A percentile compares a stretch with the other conserved stretches of the same genome.
Evolutionary conservation across 2,888 invertebrate genomes (phyloP).

Genomic region (Ophonus ardosiacus): DNA sequence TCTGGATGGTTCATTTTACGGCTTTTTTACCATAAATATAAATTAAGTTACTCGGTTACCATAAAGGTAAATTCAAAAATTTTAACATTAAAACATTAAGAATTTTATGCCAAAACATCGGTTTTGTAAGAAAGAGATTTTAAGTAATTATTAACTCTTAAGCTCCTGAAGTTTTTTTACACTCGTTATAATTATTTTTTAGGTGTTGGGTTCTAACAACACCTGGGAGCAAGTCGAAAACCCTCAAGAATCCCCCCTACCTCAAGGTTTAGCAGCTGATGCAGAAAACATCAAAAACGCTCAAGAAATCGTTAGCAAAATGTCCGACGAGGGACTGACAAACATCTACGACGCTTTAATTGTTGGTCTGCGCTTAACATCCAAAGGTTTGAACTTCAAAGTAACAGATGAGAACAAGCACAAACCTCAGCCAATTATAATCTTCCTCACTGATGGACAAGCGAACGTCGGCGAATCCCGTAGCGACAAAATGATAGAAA

Average conservation of each 20-base stretch:
- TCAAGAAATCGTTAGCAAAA: slow-evolving; percentile 76
- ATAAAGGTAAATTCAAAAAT: too few relatives aligned
- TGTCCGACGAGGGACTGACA: slow-evolving; percentile 78
- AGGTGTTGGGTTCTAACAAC: slow-evolving; percentile 23
- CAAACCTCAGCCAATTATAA: slow-evolving; percentile 74
- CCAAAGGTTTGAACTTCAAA: slow-evolving; percentile 1
- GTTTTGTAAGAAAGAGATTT: too few relatives aligned
- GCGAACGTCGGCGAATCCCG: slow-evolving; percentile 69
- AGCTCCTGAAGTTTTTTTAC: too few relatives aligned
- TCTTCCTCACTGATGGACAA: slow-evolving; percentile 70
- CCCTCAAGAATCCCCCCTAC: slow-evolving; percentile 28
- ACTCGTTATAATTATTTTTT: not conserved
- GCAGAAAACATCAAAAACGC: slow-evolving; percentile 77
- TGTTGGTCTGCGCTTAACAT: slow-evolving; percentile 74
- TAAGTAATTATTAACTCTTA: too few relatives aligned
- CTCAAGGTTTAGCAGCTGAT: slow-evolving; percentile 74
- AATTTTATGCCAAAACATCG: too few relatives aligned
- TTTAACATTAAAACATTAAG: too few relatives aligned
- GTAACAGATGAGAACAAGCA: slow-evolving; percentile 71
- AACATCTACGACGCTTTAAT: slow-evolving; percentile 80
- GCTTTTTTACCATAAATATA: too few relatives aligned
- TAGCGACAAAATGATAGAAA: slow-evolving; percentile 50
- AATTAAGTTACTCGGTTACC: too few relatives aligned
- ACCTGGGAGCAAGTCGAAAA: not conserved
- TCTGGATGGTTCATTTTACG: too few relatives aligned